These are phyloP conservation scores for Myotis findleyi DNA, from an alignment of 2,797 vertebrate genomes.

Conservation along the genomic window DNA sequence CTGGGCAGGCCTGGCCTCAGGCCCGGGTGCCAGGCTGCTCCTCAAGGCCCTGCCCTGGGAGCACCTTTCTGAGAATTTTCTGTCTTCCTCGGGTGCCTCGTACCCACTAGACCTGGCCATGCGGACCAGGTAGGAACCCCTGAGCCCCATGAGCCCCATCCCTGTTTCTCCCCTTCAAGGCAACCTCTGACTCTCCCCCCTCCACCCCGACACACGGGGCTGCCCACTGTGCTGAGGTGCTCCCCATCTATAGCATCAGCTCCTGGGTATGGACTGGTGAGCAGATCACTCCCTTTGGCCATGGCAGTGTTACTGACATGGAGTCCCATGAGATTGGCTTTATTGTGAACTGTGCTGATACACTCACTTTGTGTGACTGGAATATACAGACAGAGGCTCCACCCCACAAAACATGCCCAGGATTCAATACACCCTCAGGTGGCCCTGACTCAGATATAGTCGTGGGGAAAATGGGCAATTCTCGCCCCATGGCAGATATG, in stretches of 20 bases:
- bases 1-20: background rate
- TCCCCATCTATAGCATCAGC: background rate
- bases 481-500: background rate
- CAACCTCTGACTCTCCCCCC: no score
- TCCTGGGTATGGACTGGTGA: background rate
- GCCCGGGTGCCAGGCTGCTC: fast-evolving
- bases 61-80: background rate
- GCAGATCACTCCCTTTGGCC: background rate
- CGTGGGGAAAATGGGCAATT: background rate
- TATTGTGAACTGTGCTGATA: no score
- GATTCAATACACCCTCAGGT: background rate
- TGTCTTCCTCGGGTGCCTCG: background rate
- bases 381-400: background rate
- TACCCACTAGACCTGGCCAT: background rate
- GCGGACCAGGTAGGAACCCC: background rate
- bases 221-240: background rate
- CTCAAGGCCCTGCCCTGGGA: background rate
- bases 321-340: background rate
- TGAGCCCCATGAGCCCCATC: background rate
- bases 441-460: background rate
- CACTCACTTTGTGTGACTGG: background rate
- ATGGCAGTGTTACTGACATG: background rate
- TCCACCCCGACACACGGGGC: fast-evolving
- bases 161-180: background rate
- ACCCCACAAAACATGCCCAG: background rate